Evolutionary conservation across 2,888 invertebrate genomes (phyloP).

Genomic region (Phengaris alcon): DNA sequence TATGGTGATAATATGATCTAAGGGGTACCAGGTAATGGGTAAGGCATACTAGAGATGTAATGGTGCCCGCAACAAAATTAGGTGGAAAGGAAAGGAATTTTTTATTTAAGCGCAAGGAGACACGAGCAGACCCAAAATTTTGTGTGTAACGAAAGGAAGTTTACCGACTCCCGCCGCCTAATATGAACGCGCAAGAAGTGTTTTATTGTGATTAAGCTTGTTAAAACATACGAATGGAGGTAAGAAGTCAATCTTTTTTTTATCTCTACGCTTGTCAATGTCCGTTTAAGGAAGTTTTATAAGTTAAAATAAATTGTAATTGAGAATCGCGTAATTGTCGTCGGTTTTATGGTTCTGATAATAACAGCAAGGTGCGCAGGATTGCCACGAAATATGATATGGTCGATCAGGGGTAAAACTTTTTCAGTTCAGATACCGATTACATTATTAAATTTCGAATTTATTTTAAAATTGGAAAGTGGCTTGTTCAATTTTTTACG

Average conservation of each 20-base stretch:
- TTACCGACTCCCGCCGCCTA: neutral
- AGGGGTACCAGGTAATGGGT: no score
- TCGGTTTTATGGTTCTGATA: neutral
- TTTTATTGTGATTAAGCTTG: slow-evolving; percentile 26
- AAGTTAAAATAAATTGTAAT: slow-evolving; percentile 9
- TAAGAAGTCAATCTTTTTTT: slow-evolving; percentile 10
- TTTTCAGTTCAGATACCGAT: neutral
- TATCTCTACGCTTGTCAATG: slow-evolving; percentile 10
- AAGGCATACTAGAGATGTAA: neutral
- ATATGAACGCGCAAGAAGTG: neutral
- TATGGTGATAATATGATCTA: no score
- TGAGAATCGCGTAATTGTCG: slow-evolving; percentile 12
- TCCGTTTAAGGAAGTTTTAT: slow-evolving; percentile 18
- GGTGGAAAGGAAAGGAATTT: neutral
- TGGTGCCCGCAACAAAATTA: neutral
- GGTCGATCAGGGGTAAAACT: neutral
- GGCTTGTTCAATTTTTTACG: no score
- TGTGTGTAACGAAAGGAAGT: neutral
- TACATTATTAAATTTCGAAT: neutral
- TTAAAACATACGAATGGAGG: slow-evolving; percentile 16
- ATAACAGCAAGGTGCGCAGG: neutral
- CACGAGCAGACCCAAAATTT: neutral
- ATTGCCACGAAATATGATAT: neutral
- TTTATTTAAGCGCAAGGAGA: neutral
- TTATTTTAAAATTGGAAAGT: neutral